Evolutionary conservation across 2,797 vertebrate species (phyloP), one percentile per base, ranked within the genome.

Genomic region (Mallotus villosus): DNA sequence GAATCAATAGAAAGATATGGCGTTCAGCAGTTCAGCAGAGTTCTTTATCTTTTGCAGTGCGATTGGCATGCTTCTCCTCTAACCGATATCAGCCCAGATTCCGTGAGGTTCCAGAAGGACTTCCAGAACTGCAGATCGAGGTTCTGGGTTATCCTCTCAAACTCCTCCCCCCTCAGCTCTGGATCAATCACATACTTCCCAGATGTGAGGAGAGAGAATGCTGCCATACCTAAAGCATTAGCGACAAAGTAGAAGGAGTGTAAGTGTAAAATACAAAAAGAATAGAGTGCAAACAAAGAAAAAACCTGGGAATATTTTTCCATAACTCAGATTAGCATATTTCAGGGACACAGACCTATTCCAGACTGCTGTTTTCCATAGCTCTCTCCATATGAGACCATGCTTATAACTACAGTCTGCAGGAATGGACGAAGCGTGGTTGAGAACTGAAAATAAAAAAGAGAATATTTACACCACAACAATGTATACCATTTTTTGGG

Each of bases 51-150:
- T 25, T 8, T 24, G 7, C 49, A 12, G 51, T 21, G 4, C 2
- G 17, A 8, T 51, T 2, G 9, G n/a, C 8, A 8, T 63, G 76
- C 57, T 78, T 76, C 74, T 61, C 71, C 68, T 84, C 92, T 85
- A 86, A 94, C 93, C 76, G 92, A 76, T 72, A 94, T 68, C 46
- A 94, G 65, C 71, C 88, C 89, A 0, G 91, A 92, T 75, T 94
- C 93, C 0, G 93, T 94, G 67, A 94, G 80, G 82, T 94, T 94
- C 92, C 93, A 94, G 89, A 94, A 94, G 58, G 89, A 87, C 81
- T 94, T 94, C 92, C 92, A 94, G 77, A 94, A 94, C 67, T 92
- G 87, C 86, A 94, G 67, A 78, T 94, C 91, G 79, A 94, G 80
- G 72, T 93, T 94, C 81, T 94, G 93, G 19, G 91, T 94, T 2